Conservation (phyloP, 2,113 vertebrate species). For the Prionailurus bengalensis region DNA sequence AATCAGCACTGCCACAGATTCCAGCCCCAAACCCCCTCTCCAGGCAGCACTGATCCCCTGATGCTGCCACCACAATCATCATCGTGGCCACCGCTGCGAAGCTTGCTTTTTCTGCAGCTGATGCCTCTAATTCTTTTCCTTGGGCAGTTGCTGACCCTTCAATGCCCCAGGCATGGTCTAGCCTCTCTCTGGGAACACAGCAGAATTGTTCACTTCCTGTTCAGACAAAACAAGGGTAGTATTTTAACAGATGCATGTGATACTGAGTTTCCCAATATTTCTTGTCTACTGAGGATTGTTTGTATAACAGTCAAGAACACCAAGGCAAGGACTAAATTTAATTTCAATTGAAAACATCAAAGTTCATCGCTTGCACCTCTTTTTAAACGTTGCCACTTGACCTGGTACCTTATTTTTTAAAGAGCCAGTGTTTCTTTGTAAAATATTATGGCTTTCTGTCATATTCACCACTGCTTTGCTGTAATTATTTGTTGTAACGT, state of each 20-base stretch:
- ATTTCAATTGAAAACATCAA: neutral
- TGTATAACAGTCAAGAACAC: neutral
- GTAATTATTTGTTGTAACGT: neutral
- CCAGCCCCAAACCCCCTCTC: neutral
- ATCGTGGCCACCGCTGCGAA: accelerated
- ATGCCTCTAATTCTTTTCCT: neutral
- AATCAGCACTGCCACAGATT: accelerated
- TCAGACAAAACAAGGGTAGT: slow-evolving; percentile 24
- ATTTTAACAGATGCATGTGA: slow-evolving; percentile 6
- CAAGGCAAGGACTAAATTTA: slow-evolving; percentile 22
- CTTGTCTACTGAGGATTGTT: neutral
- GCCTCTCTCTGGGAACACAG: neutral
- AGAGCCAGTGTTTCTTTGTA: neutral
- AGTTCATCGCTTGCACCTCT: neutral
- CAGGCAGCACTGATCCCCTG: neutral
- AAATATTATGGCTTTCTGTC: neutral
- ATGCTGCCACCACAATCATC: no score
- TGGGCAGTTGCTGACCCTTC: neutral
- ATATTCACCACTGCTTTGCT: neutral
- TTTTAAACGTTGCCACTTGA: neutral
- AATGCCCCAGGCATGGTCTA: neutral
- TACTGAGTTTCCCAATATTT: neutral
- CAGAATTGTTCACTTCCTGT: slow-evolving; percentile 42
- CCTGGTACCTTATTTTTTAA: neutral
- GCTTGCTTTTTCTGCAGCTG: neutral